Evolutionary conservation across 2,888 invertebrate genomes (phyloP), one percentile per base, ranked within the genome.

Genomic region (Myathropa florea): DNA sequence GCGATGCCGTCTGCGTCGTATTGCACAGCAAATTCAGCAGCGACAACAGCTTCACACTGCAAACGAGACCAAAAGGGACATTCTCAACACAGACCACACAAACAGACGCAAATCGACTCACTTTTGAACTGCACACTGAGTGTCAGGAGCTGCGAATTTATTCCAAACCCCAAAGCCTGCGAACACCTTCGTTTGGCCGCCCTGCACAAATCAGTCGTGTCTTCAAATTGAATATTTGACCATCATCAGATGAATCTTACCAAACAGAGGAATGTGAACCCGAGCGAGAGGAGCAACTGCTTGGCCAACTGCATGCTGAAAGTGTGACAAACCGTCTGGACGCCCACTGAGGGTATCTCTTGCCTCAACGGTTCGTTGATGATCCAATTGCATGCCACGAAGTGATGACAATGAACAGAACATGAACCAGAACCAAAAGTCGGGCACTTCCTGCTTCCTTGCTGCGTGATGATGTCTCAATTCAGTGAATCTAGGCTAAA

Each of bases 21-120:
- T 94, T 95, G 90, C 95, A 95, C 83, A 95, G 93, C 81, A 95
- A 91, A 89, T 94, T 95, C 10, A 95, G 91, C 72, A 95, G 91
- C 89, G 94, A 95, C 81, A 93, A 87, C 55, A 93, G 91, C 88
- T 92, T 93, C 0, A 80, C 71, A 76, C 84, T 84, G 26, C 39
- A 33, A 33, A 3, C 12, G 24, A 26, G 0, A 53, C n/a, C 53
- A 14, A 28, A 2, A 23, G 0, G 1, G 59, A 30, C 3, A 3
- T 12, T 12, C 12, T 33, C 33, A 63, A 33, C 26, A 53, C 2
- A n/a, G n/a, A 57, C 53, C 10, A 14, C 10, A n/a, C n/a, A n/a
- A n/a, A 26, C 12, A 14, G 10, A 39, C 12, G 6, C 14, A 6
- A 0, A 24, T 2, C 4, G 0, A 64, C 57, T n/a, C 39, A 84